These are phyloP conservation scores for Xiphophorus hellerii DNA, from an alignment of 2,113 vertebrate species.

Conservation along the genomic window DNA sequence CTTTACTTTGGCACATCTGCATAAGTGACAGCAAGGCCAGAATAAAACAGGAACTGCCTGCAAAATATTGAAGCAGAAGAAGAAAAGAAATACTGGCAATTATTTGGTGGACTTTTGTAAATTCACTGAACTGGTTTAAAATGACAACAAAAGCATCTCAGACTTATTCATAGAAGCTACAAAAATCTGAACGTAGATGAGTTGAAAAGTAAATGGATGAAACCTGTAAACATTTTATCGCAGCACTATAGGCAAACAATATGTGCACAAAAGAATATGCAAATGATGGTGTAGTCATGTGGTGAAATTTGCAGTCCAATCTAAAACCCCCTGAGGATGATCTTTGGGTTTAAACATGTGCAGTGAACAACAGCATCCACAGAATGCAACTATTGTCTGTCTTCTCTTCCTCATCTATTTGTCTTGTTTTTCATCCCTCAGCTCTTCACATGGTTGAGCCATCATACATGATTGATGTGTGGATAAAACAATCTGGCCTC, in stretches of 20 bases:
- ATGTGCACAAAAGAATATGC: constrained; percentile 25
- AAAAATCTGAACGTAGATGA: too few relatives aligned
- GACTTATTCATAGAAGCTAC: too few relatives aligned
- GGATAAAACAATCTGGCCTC: constrained; percentile 9
- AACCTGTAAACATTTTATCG: background rate
- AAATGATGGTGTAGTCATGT: background rate
- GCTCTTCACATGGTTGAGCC: constrained; percentile 25
- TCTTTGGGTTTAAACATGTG: constrained; percentile 1
- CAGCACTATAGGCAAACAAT: background rate
- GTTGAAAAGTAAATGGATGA: too few relatives aligned
- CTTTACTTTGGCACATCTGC: too few relatives aligned
- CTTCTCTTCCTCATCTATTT: constrained; percentile 24
- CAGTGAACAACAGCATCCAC: background rate
- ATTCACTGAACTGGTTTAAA: too few relatives aligned
- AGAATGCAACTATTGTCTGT: constrained; percentile 58
- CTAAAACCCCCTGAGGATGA: constrained; percentile 13
- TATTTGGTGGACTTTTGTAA: too few relatives aligned
- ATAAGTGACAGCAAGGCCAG: too few relatives aligned
- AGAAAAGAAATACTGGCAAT: too few relatives aligned
- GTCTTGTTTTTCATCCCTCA: constrained; percentile 34
- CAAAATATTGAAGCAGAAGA: too few relatives aligned
- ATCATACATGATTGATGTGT: constrained; percentile 30
- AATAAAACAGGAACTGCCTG: too few relatives aligned
- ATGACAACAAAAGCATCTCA: too few relatives aligned
- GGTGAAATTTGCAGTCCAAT: constrained; percentile 15